phyloP scores from a whole-genome alignment of 1,140 invertebrate species.

The Tetramorium alpestre region DNA sequence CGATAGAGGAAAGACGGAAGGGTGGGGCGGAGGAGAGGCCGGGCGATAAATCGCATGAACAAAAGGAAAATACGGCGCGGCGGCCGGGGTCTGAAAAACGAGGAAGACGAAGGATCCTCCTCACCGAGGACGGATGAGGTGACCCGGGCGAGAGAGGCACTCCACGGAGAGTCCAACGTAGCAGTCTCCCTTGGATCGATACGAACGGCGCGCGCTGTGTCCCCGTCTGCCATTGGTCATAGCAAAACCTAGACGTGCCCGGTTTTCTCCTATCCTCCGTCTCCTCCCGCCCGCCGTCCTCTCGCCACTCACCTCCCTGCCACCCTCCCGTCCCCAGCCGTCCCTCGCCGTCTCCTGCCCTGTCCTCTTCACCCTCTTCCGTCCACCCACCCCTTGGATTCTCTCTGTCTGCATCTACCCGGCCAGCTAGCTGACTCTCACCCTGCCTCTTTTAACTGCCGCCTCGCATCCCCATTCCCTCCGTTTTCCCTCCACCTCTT shows the following conservation, averaged over 20 bases:
- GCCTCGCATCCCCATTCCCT: slow-evolving; percentile 9
- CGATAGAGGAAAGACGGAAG: slow-evolving; percentile 38
- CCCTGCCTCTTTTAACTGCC: slow-evolving; percentile 59
- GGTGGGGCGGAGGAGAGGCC: background rate
- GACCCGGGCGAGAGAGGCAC: slow-evolving; percentile 83
- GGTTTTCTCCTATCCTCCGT: slow-evolving; percentile 74
- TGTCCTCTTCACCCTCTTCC: slow-evolving; percentile 62
- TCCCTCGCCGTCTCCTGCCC: slow-evolving; percentile 57
- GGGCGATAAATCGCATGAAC: slow-evolving; percentile 58
- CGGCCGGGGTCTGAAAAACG: slow-evolving; percentile 67
- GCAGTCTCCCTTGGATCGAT: slow-evolving; percentile 82
- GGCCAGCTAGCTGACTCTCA: slow-evolving; percentile 60
- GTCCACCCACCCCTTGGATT: slow-evolving; percentile 62
- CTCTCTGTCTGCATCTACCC: slow-evolving; percentile 65
- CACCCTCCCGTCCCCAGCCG: background rate
- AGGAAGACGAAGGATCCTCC: slow-evolving; percentile 78
- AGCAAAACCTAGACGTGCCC: slow-evolving; percentile 81
- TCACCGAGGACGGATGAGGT: slow-evolving; percentile 79
- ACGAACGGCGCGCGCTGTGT: slow-evolving; percentile 83
- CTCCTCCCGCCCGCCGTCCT: slow-evolving; percentile 48
- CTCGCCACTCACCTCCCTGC: slow-evolving; percentile 8
- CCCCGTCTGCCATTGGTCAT: slow-evolving; percentile 85
- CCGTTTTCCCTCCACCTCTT: slow-evolving; percentile 19
- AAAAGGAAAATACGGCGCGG: slow-evolving; percentile 55
- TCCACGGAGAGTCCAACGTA: slow-evolving; percentile 78